Evolutionary conservation across 2,888 invertebrate genomes (phyloP).

Genomic region (Epirrhoe alternata): DNA sequence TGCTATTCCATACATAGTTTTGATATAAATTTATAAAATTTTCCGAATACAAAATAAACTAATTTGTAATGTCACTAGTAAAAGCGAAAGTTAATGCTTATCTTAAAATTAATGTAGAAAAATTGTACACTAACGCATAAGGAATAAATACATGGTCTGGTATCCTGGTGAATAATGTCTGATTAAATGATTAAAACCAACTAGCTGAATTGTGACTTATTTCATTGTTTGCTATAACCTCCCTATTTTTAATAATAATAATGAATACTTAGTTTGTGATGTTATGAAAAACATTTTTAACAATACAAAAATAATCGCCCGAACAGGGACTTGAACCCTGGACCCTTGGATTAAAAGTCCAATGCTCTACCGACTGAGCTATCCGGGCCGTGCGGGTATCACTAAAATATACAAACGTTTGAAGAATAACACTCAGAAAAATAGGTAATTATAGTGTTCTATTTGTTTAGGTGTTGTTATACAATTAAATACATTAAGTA

Average conservation of each 20-base stretch:
- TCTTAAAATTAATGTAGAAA: too few species aligned
- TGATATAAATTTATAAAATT: constrained; percentile 72
- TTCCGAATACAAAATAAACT: constrained; percentile 59
- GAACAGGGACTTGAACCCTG: constrained; percentile 92
- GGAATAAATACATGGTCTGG: too few species aligned
- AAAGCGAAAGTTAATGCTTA: neutral
- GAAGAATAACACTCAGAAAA: constrained; percentile 6
- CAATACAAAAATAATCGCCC: constrained; percentile 74
- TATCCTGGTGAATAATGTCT: too few species aligned
- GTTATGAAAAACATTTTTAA: neutral
- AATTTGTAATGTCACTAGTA: constrained; percentile 26
- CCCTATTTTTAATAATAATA: too few species aligned
- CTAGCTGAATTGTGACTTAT: too few species aligned
- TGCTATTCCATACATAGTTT: constrained; percentile 71
- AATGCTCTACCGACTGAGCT: constrained; percentile 91
- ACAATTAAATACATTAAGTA: neutral
- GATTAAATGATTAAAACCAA: too few species aligned
- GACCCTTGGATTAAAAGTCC: constrained; percentile 92
- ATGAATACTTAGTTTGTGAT: neutral
- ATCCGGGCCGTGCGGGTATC: constrained; percentile 81
- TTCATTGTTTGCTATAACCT: too few species aligned
- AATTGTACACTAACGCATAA: too few species aligned
- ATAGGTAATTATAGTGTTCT: neutral
- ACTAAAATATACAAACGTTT: constrained; percentile 24
- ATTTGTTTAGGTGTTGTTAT: neutral